Base-by-base conservation (phyloP, 2,113 vertebrate genomes). In the Nibea albiflora region DNA sequence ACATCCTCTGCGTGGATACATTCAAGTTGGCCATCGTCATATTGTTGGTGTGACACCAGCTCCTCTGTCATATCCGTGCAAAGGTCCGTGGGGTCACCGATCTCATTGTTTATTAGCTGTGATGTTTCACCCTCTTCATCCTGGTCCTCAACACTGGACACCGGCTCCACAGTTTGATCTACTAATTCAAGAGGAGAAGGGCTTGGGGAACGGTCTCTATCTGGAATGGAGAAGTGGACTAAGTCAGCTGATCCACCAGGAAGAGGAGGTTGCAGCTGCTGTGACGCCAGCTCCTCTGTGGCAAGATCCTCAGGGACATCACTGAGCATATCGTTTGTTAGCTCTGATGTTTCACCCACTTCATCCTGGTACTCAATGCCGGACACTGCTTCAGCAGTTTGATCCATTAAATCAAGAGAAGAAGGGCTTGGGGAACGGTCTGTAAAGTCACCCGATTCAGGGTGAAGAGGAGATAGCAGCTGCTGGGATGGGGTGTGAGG, bases 1-100 rank as follows among this genome's bases (percentile, higher is more conserved):
- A 26, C 54, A 28, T 77, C 64, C 20, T 85, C 76, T 60, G 63
- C 62, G 73, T 74, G 72, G n/a, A 19, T 50, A 69, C 42, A 24
- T 64, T 85, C 42, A 60, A 31, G 19, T 50, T 70, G 14, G 7
- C 3, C 17, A 65, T 6, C 20, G 58, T 65, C 64, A 52, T 19
- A 22, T 5, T 82, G 58, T 44, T 75, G 54, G 4, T 75, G 47
- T 58, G 67, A 53, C 56, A 52, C 24, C 16, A 31, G 22, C 17
- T 78, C 24, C 19, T 83, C 53, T 12, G 64, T 50, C 6, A 44
- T 58, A 22, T 83, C 35, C 49, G 42, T 61, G 1, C 15, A 9
- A 20, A 22, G 17, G 1, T n/a, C 26, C 12, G 68, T 26, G 8
- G 11, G 7, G 1, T 63, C 35, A 15, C 50, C 66, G 9, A 80